Base-by-base conservation (phyloP, 1,140 invertebrate species). In the Pseudoatta argentina region DNA sequence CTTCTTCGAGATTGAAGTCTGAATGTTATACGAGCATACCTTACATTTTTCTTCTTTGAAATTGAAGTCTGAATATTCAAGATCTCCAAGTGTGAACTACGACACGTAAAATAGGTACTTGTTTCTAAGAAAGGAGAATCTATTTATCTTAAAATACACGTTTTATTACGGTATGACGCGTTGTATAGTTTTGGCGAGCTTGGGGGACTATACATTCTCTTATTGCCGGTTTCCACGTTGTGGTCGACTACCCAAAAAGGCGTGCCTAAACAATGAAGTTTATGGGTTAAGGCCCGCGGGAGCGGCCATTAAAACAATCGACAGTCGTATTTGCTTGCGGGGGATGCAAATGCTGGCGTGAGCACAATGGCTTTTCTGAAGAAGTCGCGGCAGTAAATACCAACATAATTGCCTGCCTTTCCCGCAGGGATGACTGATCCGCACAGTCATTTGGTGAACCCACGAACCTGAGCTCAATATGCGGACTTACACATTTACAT, bases 261-360 rank as follows among this genome's bases (percentile, higher is more conserved):
- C 92, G 93, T 93, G 91, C 91, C 92, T 92, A 93, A 94, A 94
- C 94, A 94, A 94, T 94, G 93, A 94, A 94, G 93, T 94, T 94
- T 94, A 94, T 93, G 93, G 91, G 88, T 87, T 77, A 81, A 87
- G 76, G 89, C 86, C 89, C 76, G 91, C 89, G 88, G 87, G 88
- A 91, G 89, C 90, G 89, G 85, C 91, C 92, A 92, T 94, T 94
- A 94, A 94, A 94, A 94, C 93, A 93, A 94, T 94, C 94, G 93
- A 91, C 91, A 89, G 92, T 93, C 91, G 93, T 89, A 86, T 89
- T 89, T 90, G 87, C 90, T 89, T 86, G 88, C 86, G 85, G 79
- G 86, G 91, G 90, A 93, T 93, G 92, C 92, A 92, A 93, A 93
- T 93, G 91, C 87, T 87, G 86, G 88, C 89, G 89, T 87, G 93